phyloP scores from a whole-genome alignment of 2,888 invertebrate genomes.

The Junonia oenone region DNA sequence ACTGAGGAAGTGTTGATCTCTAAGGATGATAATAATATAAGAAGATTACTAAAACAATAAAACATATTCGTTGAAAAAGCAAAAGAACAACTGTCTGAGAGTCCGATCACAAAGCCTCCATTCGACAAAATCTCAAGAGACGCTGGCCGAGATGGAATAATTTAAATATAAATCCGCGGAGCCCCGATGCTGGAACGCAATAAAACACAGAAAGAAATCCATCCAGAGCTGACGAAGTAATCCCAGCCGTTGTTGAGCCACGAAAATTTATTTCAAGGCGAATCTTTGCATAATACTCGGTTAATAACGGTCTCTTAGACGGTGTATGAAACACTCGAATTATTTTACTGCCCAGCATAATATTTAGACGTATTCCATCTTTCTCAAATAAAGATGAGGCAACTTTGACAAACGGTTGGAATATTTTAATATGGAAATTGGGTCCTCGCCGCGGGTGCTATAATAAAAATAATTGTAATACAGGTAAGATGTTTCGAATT shows the following conservation, averaged over 20 bases:
- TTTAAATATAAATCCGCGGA: constrained; percentile 57
- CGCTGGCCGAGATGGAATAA: constrained; percentile 55
- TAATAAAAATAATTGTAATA: neutral
- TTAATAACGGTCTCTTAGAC: constrained; percentile 36
- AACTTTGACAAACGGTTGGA: neutral
- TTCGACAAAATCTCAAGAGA: constrained; percentile 31
- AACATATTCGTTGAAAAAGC: constrained; percentile 7
- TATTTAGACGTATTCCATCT: constrained; percentile 5
- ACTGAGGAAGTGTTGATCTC: neutral
- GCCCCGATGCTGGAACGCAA: constrained; percentile 49
- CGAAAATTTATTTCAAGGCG: constrained; percentile 56
- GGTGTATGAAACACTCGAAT: constrained; percentile 30
- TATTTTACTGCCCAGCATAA: constrained; percentile 25
- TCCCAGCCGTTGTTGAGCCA: constrained; percentile 46
- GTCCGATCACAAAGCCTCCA: constrained; percentile 23
- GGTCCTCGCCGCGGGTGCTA: neutral
- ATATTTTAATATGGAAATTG: constrained; percentile 2
- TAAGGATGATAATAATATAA: neutral
- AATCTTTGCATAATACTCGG: constrained; percentile 52
- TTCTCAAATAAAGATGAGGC: neutral
- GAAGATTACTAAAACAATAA: neutral
- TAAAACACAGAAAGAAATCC: constrained; percentile 57
- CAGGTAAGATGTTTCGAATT: neutral
- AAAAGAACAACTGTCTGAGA: constrained; percentile 11
- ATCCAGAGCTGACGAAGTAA: constrained; percentile 51